phyloP scores from a whole-genome alignment of 2,113 vertebrate genomes.

The Fulmarus glacialis region DNA sequence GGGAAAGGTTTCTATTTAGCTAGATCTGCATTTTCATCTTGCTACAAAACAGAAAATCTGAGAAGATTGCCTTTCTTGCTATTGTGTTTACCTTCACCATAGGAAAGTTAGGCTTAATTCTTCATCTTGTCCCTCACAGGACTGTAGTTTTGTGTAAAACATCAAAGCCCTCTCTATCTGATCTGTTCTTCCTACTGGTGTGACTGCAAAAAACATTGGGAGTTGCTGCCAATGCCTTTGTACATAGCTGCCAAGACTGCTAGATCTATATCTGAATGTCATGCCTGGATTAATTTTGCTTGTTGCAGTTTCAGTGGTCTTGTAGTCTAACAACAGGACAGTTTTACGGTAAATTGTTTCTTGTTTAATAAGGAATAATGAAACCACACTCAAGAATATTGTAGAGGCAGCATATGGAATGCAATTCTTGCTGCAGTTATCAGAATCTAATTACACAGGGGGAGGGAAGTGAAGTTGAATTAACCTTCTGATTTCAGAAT shows the following conservation, averaged over 20 bases:
- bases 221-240: background rate
- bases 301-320: background rate
- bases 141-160: background rate
- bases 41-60: background rate
- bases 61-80: background rate
- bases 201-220: background rate
- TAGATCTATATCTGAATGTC: background rate
- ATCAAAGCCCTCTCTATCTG: background rate
- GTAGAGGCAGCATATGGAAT: background rate
- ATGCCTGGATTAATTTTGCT: background rate
- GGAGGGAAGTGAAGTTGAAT: background rate
- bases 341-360: background rate
- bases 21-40: background rate
- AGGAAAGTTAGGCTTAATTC: background rate
- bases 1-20: background rate
- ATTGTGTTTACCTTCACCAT: background rate
- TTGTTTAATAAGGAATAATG: background rate
- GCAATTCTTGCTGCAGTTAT: background rate
- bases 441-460: background rate
- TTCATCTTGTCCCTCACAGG: background rate
- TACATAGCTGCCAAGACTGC: background rate
- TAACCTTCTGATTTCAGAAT: background rate
- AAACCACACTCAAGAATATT: background rate
- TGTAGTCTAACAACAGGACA: background rate
- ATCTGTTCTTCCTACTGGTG: background rate